Percentiles rank a stretch among this genome's conserved stretches.
Conservation (phyloP, 2,113 vertebrate species). For the Pampusana beccarii region DNA sequence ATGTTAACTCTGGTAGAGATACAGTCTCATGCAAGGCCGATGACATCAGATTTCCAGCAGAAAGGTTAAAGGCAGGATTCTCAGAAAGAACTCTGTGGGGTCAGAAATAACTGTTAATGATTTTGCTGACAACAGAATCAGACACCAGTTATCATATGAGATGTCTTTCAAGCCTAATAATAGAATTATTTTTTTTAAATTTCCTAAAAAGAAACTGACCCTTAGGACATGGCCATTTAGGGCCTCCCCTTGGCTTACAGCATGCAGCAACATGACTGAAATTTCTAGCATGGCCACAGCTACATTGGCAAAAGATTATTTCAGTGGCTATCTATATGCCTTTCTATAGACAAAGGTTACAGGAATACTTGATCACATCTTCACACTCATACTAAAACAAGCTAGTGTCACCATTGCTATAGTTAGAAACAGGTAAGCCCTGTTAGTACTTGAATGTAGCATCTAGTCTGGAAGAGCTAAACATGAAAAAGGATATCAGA, state of each 20-base stretch:
- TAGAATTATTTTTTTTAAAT: background rate
- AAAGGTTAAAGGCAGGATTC: background rate
- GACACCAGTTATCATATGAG: background rate
- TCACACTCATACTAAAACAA: background rate
- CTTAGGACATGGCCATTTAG: background rate
- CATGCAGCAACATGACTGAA: background rate
- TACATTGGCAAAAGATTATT: background rate
- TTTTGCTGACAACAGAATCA: background rate
- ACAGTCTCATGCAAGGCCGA: background rate
- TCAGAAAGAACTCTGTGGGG: background rate
- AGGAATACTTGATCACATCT: background rate
- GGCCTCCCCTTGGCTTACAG: background rate
- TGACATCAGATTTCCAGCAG: background rate
- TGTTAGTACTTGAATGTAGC: background rate
- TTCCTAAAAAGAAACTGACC: background rate
- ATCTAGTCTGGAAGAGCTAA: background rate
- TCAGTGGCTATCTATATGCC: background rate
- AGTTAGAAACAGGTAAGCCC: background rate
- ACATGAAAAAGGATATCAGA: constrained; percentile 90
- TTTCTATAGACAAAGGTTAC: background rate
- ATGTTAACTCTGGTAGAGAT: background rate
- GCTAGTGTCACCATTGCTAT: background rate
- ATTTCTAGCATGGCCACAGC: background rate
- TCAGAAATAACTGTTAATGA: background rate
- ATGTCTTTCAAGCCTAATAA: background rate